Evolutionary conservation across 2,888 invertebrate species (phyloP), one percentile per base, ranked within the genome.

Genomic region (Ophion ellenae): DNA sequence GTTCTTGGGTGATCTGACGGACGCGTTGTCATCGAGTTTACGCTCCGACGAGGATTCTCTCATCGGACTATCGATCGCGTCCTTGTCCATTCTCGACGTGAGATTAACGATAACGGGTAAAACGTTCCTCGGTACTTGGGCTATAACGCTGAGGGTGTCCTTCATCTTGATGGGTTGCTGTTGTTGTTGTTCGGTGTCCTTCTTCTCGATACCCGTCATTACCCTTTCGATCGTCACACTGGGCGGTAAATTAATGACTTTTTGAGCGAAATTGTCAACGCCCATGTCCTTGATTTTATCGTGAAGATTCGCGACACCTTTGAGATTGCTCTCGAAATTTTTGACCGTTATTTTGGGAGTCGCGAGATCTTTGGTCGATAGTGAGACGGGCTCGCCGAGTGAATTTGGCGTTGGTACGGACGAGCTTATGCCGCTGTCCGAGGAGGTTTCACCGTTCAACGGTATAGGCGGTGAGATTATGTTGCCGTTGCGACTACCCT

Each of bases 381-480:
- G 87, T 1, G 93, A 92, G 1, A 93, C 92, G 20, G 93, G 92
- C 83, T 93, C 93, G 63, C 89, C 89, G 10, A 92, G 83, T 7
- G 93, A 93, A 85, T 92, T 93, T 1, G 93, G 93, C 10, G 93
- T 93, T 36, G 93, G 92, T 40, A 92, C 92, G 0, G 93, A 92
- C 2, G 93, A 93, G 84, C 93, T 93, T 61, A 94, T 94, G 28
- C 93, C 93, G 80, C 93, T 93, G 83, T 94, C 94, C 2, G 94
- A 94, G 5, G 94, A 94, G 0, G 93, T 92, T 86, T 94, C 94
- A 5, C 94, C 94, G 77, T 94, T 94, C 4, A 94, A 81, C 0
- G 93, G 93, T 88, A 93, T 93, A 11, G 93, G 93, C 0, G 94
- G 94, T 69, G 94, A 93, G 59, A 93, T 93, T 57, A 93, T 93